A percentile compares a stretch with the other conserved stretches of the same genome.
These are phyloP conservation scores for Caenorhabditis tropicalis DNA, from an alignment of 1,140 invertebrate genomes.

Conservation along the genomic window DNA sequence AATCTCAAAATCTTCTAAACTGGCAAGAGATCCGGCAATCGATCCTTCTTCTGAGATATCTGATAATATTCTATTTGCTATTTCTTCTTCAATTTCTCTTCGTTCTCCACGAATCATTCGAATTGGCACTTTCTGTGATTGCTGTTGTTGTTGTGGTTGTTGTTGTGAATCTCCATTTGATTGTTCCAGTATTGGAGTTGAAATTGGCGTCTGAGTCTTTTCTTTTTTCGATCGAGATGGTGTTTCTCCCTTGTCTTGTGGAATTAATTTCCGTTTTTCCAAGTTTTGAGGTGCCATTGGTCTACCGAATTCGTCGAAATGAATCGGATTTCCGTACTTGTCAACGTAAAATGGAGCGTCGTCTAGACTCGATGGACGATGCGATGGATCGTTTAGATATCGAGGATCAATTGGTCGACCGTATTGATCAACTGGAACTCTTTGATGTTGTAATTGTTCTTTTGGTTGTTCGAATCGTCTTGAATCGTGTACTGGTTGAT, in stretches of 20 bases:
- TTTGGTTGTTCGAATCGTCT: neutral
- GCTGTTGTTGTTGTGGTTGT: neutral
- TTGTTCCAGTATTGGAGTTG: neutral
- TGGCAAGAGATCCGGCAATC: conserved; percentile 66
- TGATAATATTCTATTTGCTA: conserved; percentile 67
- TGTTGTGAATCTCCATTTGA: neutral
- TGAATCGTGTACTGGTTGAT: neutral
- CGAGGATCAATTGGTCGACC: neutral
- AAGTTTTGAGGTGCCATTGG: conserved; percentile 40
- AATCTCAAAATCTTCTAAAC: conserved; percentile 64
- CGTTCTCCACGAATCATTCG: conserved; percentile 67
- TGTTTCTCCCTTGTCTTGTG: conserved; percentile 66
- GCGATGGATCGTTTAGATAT: conserved; percentile 5
- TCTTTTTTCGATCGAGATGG: conserved; percentile 58
- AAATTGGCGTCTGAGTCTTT: neutral
- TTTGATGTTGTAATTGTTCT: neutral
- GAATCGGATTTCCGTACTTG: conserved; percentile 32
- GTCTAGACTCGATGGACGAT: neutral
- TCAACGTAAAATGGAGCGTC: conserved; percentile 35
- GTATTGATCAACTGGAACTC: too few relatives aligned
- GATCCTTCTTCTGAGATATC: conserved; percentile 63
- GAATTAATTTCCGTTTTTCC: conserved; percentile 56
- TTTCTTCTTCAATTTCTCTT: conserved; percentile 68
- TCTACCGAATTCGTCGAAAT: neutral
- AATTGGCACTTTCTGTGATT: conserved; percentile 58